phyloP scores from a whole-genome alignment of 2,797 vertebrate species.

The Columba guinea region DNA sequence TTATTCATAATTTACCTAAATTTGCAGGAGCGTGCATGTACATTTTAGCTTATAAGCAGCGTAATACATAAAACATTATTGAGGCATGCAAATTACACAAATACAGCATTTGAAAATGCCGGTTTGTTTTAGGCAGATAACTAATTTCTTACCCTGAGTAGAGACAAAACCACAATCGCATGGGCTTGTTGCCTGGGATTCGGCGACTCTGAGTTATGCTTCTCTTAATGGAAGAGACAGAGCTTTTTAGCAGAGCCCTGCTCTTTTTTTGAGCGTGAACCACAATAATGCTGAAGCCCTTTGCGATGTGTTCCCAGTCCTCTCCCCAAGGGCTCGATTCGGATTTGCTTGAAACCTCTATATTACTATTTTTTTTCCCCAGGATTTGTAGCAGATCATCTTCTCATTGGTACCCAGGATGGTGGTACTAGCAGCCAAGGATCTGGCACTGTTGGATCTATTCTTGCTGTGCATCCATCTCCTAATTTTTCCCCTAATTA shows the following conservation, averaged over 20 bases:
- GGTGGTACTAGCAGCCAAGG: neutral
- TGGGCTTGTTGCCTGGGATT: slow-evolving; percentile 47
- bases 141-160: slow-evolving; percentile 59
- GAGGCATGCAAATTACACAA: slow-evolving; percentile 76
- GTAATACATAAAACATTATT: slow-evolving; percentile 80
- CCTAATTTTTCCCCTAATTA: rapidly evolving
- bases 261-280: neutral
- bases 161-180: slow-evolving; percentile 62
- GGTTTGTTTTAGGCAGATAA: slow-evolving; percentile 78
- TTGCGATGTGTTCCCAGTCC: neutral
- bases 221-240: slow-evolving; percentile 23
- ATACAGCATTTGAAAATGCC: slow-evolving; percentile 56
- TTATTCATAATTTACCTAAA: slow-evolving; percentile 87
- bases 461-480: neutral
- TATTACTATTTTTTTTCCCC: neutral
- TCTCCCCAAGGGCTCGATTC: rapidly evolving
- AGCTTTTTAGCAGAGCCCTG: neutral
- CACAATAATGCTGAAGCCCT: neutral
- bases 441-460: neutral
- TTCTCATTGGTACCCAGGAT: rapidly evolving
- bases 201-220: slow-evolving; percentile 35
- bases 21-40: slow-evolving; percentile 79
- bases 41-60: slow-evolving; percentile 78
- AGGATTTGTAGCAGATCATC: neutral
- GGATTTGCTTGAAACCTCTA: neutral